Evolutionary conservation across 2,113 vertebrate species (phyloP).

Genomic region (Capra hircus): DNA sequence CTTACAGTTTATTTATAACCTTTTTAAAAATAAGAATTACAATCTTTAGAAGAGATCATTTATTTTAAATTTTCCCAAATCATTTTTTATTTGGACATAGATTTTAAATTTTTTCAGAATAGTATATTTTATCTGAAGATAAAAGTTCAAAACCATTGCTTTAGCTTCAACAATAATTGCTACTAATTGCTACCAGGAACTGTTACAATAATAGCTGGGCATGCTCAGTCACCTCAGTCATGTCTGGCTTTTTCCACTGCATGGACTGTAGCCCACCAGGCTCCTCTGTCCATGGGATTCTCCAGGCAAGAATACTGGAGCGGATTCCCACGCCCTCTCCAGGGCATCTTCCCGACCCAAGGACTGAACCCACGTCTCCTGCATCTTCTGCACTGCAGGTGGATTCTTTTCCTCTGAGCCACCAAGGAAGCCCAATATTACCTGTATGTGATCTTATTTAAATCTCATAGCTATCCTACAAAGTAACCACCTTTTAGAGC

Average conservation of each 20-base stretch:
- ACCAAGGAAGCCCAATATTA: no score
- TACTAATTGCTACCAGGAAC: background rate
- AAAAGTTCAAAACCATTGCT: background rate
- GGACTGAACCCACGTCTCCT: background rate
- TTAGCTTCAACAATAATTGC: background rate
- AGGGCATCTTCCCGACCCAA: background rate
- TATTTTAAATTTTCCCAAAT: background rate
- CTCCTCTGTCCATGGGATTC: background rate
- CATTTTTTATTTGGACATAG: background rate
- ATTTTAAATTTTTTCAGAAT: background rate
- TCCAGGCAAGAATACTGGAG: background rate
- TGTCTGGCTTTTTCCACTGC: background rate
- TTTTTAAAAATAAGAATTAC: conserved; percentile 9
- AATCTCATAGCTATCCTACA: background rate
- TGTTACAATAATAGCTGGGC: background rate
- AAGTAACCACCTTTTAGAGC: background rate
- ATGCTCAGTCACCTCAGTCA: background rate
- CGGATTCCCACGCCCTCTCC: background rate
- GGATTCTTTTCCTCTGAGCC: background rate
- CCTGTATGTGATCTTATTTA: no score
- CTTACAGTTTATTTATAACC: background rate
- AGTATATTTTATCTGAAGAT: background rate
- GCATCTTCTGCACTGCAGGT: background rate
- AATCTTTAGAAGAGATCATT: background rate
- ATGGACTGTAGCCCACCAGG: background rate